Evolutionary conservation across 2,113 vertebrate genomes (phyloP), one percentile per base, ranked within the genome.

Genomic region (Oreochromis niloticus): DNA sequence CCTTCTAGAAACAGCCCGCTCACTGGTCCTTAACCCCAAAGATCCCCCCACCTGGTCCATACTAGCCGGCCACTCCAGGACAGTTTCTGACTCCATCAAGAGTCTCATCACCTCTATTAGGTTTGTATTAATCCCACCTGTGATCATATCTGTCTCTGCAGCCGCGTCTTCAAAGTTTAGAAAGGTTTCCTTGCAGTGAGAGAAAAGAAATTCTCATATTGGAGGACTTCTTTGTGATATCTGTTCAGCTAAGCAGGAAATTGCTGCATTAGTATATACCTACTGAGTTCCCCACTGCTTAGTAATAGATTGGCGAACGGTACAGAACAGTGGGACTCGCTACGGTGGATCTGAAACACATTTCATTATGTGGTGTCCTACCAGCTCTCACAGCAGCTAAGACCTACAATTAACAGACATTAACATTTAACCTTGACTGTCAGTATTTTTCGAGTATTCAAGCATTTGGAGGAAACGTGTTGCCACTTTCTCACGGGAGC

Each of bases 21-120:
- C 98, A 0, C 94, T 99, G 86, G 97, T 98, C 82, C 97, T 99
- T 93, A 99, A 99, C 92, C 99, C 99, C 71, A 99, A 99, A 95
- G 99, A 99, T 90, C 99, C 99, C 0, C 98, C 98, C 5, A 99
- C 97, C 0, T 99, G 99, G 99, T 99, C 99, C 14, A 96, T 98
- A n/a, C 96, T 99, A 13, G 99, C 99, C 0, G 98, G 98, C 2
- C 98, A 99, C 92, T 99, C 99, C 4, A 97, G 99, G 82, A 99
- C 98, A 0, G 98, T 99, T 55, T 99, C 99, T 0, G 99, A 99
- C 95, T 99, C 99, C 84, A 99, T 99, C 91, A 99, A 99, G 95
- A 98, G 98, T 85, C 98, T 99, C 88, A 99, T 99, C 94, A 99
- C 99, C 1, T 98, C 99, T 59, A 99, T 99, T 95, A 98, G 99